Base-by-base conservation (phyloP, 2,888 invertebrate species). In the Dinocampus coccinellae region DNA sequence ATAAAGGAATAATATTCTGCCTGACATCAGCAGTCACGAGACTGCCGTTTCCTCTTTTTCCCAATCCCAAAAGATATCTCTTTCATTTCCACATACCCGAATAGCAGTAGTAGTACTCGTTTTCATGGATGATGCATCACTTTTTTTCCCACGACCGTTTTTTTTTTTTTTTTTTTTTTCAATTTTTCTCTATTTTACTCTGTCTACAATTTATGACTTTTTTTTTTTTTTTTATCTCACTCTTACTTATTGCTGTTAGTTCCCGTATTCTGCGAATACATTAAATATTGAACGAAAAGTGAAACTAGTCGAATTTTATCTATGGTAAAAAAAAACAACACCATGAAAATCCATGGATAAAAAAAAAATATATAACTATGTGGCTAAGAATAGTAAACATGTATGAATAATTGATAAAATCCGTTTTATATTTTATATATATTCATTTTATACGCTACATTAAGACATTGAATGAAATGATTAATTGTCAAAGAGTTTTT, bases 131-230 rank as follows among this genome's bases (percentile, higher is more conserved):
- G 70, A 78, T 80, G 78, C 77, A 75, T 81, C 79, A 80, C 75
- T 78, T 69, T 73, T 73, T 74, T 70, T 67, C 75, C 47, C 47
- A 47, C 3, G 9, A 47, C 20, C 20, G 47, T 47, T 47, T 47
- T 47, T 16, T n/a, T n/a, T 39, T 39, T n/a, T n/a, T n/a, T n/a
- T n/a, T n/a, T n/a, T n/a, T n/a, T n/a, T n/a, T n/a, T n/a, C n/a
- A n/a, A n/a, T n/a, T n/a, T 7, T 7, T 47, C 47, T 16, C 47
- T 20, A 4, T 29, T 75, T 73, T 73, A 73, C 71, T 76, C 70
- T 65, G 76, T 70, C 69, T 74, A 77, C 75, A 80, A 84, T 84
- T 84, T 83, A 83, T 83, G 79, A 75, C 77, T 82, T 81, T 81
- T 81, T 76, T 79, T 67, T 80, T 78, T 79, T 82, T 79, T 78